phyloP scores from a whole-genome alignment of 1,140 invertebrate species.

The Trichonephila clavata region DNA sequence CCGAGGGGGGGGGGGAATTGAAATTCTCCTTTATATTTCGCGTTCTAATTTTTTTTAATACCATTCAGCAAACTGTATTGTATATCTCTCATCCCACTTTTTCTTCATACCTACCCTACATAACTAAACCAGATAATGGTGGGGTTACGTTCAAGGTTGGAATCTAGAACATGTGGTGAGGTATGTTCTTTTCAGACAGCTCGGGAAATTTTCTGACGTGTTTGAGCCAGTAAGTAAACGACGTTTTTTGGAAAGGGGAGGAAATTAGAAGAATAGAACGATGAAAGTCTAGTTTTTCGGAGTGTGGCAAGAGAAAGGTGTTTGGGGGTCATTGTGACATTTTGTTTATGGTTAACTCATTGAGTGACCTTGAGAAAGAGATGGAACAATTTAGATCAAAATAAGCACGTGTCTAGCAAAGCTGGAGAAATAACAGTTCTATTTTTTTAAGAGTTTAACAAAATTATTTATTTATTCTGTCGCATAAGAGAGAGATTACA shows the following conservation, averaged over 20 bases:
- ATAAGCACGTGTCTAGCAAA: not conserved
- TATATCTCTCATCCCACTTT: not conserved
- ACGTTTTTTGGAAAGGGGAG: not conserved
- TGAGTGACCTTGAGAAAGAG: not conserved
- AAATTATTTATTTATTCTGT: no score
- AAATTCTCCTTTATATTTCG: not conserved
- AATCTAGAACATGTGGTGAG: constrained; percentile 1
- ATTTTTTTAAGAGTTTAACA: not conserved
- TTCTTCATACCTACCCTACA: not conserved
- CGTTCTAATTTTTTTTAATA: not conserved
- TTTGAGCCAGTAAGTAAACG: not conserved
- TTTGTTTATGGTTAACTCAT: not conserved
- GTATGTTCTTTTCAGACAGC: not conserved
- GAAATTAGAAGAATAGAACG: not conserved
- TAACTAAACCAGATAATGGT: constrained; percentile 39
- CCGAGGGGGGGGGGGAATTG: not conserved
- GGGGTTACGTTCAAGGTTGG: constrained; percentile 40
- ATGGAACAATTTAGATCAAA: not conserved
- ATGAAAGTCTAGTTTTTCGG: not conserved
- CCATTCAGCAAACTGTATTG: not conserved
- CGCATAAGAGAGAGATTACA: no score
- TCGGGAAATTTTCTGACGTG: not conserved
- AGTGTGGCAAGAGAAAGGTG: not conserved
- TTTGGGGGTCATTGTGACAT: no score
- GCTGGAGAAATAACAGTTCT: not conserved